These are phyloP conservation scores for Cinclus mexicanus DNA, from an alignment of 2,113 vertebrate species.

Conservation along the genomic window DNA sequence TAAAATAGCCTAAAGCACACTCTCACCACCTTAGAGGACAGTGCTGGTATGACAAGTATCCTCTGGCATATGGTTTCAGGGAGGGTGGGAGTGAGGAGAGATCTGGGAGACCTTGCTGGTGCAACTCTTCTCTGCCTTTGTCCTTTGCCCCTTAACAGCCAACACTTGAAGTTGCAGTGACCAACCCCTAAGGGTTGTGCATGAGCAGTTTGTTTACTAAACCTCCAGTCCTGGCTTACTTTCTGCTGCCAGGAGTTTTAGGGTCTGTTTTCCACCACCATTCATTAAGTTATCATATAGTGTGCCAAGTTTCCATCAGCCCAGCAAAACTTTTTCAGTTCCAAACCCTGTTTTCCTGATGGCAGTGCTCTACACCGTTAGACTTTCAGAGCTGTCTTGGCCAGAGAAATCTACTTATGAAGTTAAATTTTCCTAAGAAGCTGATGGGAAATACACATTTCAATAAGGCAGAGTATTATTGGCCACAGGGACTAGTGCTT, in stretches of 20 bases:
- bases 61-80: not conserved
- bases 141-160: not conserved
- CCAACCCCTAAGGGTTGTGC: not conserved
- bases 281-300: slow-evolving; percentile 37
- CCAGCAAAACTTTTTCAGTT: slow-evolving; percentile 28
- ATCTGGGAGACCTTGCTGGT: not conserved
- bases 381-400: not conserved
- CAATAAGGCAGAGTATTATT: not conserved
- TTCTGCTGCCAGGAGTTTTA: slow-evolving; percentile 27
- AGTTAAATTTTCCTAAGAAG: slow-evolving; percentile 23
- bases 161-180: not conserved
- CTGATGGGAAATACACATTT: not conserved
- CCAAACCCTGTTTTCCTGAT: slow-evolving; percentile 25
- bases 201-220: slow-evolving; percentile 40
- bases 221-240: not conserved
- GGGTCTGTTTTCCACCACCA: slow-evolving; percentile 47
- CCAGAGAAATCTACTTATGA: not conserved
- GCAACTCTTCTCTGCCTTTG: not conserved
- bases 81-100: not conserved
- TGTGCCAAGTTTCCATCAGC: slow-evolving; percentile 51
- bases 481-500: not conserved
- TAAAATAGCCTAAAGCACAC: not conserved
- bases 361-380: not conserved
- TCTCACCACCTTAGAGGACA: not conserved
- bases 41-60: not conserved